Conservation (phyloP, 64 coral and sea anemone species). For the Montipora efflorescens region DNA sequence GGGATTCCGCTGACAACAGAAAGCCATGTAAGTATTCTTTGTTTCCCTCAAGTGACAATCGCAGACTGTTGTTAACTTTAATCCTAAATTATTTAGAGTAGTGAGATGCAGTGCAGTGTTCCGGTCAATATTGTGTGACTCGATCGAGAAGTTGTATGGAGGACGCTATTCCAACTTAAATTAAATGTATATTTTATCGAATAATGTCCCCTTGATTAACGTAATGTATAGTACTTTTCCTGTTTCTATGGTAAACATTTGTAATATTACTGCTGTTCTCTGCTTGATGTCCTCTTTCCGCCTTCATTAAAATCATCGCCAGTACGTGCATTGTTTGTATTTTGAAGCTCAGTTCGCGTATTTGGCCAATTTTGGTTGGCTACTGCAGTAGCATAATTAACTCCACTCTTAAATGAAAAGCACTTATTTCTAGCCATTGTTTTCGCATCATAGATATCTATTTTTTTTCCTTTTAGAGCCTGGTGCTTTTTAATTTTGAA, state of each 20-base stretch:
- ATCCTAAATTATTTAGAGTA: neutral
- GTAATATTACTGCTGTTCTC: neutral
- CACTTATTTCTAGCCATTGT: neutral
- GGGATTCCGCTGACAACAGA: neutral
- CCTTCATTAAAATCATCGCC: neutral
- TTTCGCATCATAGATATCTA: neutral
- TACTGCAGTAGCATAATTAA: neutral
- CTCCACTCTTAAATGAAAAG: neutral
- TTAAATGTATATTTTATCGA: neutral
- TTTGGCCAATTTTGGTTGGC: slow-evolving; percentile 91
- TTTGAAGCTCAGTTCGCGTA: neutral
- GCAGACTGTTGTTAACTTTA: neutral
- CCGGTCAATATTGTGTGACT: neutral
- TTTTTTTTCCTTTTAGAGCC: neutral
- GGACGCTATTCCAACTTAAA: neutral
- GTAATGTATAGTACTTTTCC: neutral
- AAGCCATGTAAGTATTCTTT: neutral
- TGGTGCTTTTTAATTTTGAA: neutral
- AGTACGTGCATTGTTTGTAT: slow-evolving; percentile 25
- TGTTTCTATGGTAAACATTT: neutral
- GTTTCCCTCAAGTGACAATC: neutral
- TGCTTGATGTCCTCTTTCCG: neutral
- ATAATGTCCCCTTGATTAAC: neutral
- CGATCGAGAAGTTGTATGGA: neutral
- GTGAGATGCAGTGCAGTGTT: neutral